Evolutionary conservation across 2,113 vertebrate genomes (phyloP).

Genomic region (Periophthalmus modestus): DNA sequence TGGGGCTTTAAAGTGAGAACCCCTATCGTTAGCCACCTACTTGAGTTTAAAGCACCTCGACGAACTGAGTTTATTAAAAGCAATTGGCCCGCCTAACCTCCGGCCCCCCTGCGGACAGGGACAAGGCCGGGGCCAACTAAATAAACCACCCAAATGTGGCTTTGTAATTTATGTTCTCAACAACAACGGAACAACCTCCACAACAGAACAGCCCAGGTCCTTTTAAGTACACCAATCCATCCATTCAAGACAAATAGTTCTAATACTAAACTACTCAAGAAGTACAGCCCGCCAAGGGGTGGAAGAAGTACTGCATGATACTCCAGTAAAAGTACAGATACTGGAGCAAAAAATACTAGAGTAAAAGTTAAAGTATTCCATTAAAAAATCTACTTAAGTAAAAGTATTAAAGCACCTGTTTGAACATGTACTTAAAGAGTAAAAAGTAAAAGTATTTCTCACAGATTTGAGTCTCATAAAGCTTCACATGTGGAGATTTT

Average conservation of each 20-base stretch:
- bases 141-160: constrained; percentile 1
- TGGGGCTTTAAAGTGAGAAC: constrained; percentile 78
- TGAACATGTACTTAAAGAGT: no score
- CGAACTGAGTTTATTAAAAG: constrained; percentile 89
- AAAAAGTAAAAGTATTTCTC: no score
- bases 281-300: no score
- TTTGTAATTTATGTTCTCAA: neutral
- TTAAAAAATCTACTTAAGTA: no score
- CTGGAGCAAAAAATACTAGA: no score
- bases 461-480: no score
- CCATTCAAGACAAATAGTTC: neutral
- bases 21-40: constrained; percentile 84
- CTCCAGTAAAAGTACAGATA: no score
- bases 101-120: constrained; percentile 69
- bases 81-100: constrained; percentile 72
- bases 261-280: no score
- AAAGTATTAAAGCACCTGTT: no score
- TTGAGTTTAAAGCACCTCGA: constrained; percentile 81
- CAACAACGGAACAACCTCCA: neutral
- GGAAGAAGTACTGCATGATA: no score
- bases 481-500: no score
- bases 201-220: neutral
- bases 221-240: neutral
- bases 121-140: neutral
- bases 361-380: no score